phyloP scores from a whole-genome alignment of 1,140 invertebrate species.

The Tribolium castaneum region DNA sequence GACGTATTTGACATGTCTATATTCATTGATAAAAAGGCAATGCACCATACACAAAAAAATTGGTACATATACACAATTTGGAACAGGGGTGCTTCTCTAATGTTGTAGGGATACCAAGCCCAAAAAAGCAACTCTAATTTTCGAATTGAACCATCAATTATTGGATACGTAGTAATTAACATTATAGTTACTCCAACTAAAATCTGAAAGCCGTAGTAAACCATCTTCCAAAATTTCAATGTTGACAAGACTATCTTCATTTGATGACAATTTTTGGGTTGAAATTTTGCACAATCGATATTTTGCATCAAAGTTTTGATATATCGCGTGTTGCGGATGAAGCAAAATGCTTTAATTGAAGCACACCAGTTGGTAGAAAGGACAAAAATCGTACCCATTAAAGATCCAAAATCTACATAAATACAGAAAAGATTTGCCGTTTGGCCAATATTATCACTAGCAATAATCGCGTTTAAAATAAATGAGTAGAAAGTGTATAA shows the following conservation, averaged over 20 bases:
- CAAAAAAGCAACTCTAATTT: not conserved
- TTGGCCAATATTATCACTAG: not conserved
- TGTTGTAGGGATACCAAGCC: not conserved
- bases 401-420: not conserved
- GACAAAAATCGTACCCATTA: not conserved
- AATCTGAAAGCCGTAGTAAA: not conserved
- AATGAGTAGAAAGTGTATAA: not conserved
- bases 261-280: not conserved
- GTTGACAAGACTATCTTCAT: not conserved
- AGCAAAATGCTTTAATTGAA: not conserved
- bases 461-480: not conserved
- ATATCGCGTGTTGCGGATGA: not conserved
- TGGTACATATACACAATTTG: not conserved
- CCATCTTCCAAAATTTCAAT: not conserved
- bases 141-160: not conserved
- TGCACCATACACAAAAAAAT: too few species aligned
- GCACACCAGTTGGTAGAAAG: not conserved
- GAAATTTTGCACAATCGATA: not conserved
- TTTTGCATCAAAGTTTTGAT: not conserved
- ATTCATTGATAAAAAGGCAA: not conserved
- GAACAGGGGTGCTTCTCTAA: not conserved
- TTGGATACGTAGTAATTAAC: not conserved
- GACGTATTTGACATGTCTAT: not conserved
- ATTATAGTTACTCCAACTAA: not conserved
- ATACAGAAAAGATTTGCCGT: not conserved